phyloP scores from a whole-genome alignment of 2,888 invertebrate genomes.

The Drosophila prostipennis region DNA sequence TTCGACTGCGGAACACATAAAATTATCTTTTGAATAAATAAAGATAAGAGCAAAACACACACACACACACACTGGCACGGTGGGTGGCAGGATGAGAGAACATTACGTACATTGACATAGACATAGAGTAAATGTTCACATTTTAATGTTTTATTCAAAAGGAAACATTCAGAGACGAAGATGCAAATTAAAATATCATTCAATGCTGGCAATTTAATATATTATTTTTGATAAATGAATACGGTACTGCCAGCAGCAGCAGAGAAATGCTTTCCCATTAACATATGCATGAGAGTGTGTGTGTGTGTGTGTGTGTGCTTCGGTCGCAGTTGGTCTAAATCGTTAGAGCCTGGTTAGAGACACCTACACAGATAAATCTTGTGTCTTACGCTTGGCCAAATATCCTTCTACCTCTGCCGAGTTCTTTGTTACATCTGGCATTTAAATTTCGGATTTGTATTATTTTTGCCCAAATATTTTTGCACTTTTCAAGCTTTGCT shows the following conservation, averaged over 20 bases:
- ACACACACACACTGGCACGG: conserved; percentile 12
- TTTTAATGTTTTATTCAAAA: conserved; percentile 79
- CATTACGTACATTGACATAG: conserved; percentile 30
- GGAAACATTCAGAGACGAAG: conserved; percentile 75
- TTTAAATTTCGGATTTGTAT: conserved; percentile 36
- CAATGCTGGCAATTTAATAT: conserved; percentile 79
- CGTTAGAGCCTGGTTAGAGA: conserved; percentile 27
- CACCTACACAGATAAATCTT: conserved; percentile 62
- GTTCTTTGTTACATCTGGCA: conserved; percentile 32
- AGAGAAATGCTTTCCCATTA: conserved; percentile 51
- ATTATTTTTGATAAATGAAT: conserved; percentile 79
- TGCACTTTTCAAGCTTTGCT: conserved; percentile 37
- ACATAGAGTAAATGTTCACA: conserved; percentile 50
- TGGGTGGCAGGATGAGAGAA: not conserved
- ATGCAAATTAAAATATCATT: conserved; percentile 80
- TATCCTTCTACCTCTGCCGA: conserved; percentile 4
- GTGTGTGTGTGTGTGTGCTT: not conserved
- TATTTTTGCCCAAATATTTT: conserved; percentile 39
- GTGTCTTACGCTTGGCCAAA: conserved; percentile 59
- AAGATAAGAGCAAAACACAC: conserved; percentile 71
- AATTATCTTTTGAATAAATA: conserved; percentile 79
- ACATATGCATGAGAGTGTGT: conserved; percentile 33
- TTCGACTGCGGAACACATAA: conserved; percentile 80
- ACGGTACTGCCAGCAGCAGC: conserved; percentile 47
- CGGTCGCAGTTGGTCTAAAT: conserved; percentile 12